Evolutionary conservation across 2,888 invertebrate species (phyloP).

Genomic region (Lordiphosa andalusiaca): DNA sequence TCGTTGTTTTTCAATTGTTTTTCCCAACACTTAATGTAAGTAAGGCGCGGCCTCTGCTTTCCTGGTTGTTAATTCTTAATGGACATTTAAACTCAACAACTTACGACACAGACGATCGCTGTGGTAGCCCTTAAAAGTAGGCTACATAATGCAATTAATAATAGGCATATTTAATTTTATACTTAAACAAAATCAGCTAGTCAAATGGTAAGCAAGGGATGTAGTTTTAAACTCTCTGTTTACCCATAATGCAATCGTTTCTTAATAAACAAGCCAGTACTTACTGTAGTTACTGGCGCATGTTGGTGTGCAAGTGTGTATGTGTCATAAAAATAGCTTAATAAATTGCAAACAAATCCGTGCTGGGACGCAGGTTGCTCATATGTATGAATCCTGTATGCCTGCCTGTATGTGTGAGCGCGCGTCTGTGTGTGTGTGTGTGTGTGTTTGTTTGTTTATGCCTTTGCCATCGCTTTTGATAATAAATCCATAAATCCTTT

Average conservation of each 20-base stretch:
- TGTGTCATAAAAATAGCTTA: constrained; percentile 65
- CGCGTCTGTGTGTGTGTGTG: constrained; percentile 14
- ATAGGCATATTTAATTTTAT: no score
- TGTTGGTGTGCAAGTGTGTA: constrained; percentile 19
- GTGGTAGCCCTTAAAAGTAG: no score
- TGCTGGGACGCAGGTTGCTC: constrained; percentile 53
- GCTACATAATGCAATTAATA: no score
- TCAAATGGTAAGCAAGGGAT: neutral
- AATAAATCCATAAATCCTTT: constrained; percentile 72
- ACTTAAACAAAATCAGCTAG: neutral
- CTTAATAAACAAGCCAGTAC: constrained; percentile 32
- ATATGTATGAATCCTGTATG: neutral
- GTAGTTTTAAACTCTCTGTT: neutral
- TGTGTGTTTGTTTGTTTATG: constrained; percentile 24
- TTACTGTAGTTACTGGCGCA: constrained; percentile 30
- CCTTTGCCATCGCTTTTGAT: constrained; percentile 54
- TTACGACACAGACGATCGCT: no score
- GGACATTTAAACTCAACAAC: no score
- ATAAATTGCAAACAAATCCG: constrained; percentile 64
- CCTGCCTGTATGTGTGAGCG: constrained; percentile 7
- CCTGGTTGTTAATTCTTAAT: no score
- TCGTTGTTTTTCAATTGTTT: no score
- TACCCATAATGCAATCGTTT: neutral
- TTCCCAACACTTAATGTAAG: no score
- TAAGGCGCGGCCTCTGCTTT: no score